Conservation (phyloP, 2,797 vertebrate species). For the Remorina albescens region DNA sequence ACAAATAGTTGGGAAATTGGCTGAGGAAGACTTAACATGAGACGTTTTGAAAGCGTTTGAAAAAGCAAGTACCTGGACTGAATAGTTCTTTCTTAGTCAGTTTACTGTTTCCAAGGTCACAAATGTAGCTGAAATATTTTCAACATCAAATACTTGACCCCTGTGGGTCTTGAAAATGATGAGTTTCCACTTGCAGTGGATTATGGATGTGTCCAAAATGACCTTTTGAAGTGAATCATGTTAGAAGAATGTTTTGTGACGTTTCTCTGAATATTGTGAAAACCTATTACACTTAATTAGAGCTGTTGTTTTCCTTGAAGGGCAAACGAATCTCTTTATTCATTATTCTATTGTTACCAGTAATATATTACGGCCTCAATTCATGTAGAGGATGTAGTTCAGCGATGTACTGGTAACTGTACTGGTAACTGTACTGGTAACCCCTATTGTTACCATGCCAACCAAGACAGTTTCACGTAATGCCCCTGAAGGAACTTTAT, state of each 20-base stretch:
- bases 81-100: not conserved
- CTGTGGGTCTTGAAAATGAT: not conserved
- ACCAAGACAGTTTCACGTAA: not conserved
- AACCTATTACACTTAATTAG: not conserved
- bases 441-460: not conserved
- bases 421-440: not conserved
- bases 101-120: no score
- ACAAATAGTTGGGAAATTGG: not conserved
- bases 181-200: not conserved
- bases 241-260: not conserved
- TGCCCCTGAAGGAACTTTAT: not conserved
- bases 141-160: not conserved
- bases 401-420: not conserved
- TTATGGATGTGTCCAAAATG: not conserved
- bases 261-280: not conserved
- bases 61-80: not conserved
- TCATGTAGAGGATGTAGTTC: conserved; percentile 5
- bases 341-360: not conserved
- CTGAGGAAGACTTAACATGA: not conserved
- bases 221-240: not conserved
- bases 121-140: no score
- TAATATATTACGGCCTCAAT: not conserved
- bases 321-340: rapidly evolving
- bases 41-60: no score
- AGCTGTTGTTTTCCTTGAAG: not conserved